Evolutionary conservation across 1,140 invertebrate species (phyloP).

Genomic region (Drosophila tristis): DNA sequence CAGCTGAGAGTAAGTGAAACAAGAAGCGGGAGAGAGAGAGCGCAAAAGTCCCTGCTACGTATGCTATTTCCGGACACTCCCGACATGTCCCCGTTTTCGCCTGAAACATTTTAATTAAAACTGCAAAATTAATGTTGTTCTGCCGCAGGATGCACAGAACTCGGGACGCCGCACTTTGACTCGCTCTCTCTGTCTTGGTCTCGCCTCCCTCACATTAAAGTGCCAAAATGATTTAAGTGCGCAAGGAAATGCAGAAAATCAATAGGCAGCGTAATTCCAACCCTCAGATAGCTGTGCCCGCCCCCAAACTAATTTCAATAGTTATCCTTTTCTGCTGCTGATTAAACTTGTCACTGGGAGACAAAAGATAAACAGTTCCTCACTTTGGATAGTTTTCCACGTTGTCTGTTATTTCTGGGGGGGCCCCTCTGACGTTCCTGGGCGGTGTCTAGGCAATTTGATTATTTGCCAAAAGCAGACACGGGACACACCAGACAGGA

Average conservation of each 20-base stretch:
- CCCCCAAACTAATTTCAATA: conserved; percentile 78
- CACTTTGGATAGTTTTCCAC: conserved; percentile 43
- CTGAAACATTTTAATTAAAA: conserved; percentile 76
- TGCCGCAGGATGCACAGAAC: conserved; percentile 19
- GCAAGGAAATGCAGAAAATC: conserved; percentile 48
- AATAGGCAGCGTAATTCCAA: conserved; percentile 45
- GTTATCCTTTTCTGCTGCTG: conserved; percentile 75
- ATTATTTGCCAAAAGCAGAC: conserved; percentile 80
- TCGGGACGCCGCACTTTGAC: background rate
- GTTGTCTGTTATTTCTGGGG: conserved; percentile 30
- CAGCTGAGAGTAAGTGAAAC: too few relatives aligned
- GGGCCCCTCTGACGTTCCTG: conserved; percentile 9
- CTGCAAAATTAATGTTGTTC: conserved; percentile 70
- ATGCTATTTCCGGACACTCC: background rate
- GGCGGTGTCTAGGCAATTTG: conserved; percentile 76
- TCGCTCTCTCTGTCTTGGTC: background rate
- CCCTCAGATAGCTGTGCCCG: conserved; percentile 32
- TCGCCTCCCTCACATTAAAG: conserved; percentile 51
- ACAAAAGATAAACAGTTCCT: conserved; percentile 78
- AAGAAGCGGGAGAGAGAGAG: background rate
- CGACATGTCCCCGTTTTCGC: conserved; percentile 31
- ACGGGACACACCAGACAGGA: conserved; percentile 26
- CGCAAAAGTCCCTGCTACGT: background rate
- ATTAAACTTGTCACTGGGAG: conserved; percentile 80
- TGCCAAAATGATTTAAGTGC: conserved; percentile 70